Base-by-base conservation (phyloP, 1,140 invertebrate species). In the Sitophilus oryzae region DNA sequence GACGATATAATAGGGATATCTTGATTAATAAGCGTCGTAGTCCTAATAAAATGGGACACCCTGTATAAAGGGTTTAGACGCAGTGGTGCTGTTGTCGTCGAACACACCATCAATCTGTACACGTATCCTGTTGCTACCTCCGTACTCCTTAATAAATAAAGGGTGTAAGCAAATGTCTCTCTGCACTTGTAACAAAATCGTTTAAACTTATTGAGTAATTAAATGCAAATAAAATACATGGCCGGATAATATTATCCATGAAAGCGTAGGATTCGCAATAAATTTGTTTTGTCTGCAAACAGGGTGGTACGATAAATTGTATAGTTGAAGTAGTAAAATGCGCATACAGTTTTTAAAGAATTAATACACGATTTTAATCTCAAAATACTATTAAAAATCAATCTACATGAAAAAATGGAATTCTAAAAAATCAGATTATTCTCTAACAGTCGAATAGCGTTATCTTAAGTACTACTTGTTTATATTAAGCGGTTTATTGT, bases 171-270 rank as follows among this genome's bases (percentile, higher is more conserved):
- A 38, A 38, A 14, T 38, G 36, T 38, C 6, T 38, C 36, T 38
- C 6, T 34, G n/a, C n/a, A n/a, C 36, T 38, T 14, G 11, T 16
- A 38, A 16, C 36, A 38, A 38, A 38, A 38, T 14, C 18, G 36
- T 38, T 14, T n/a, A 10, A 38, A 14, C 14, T 38, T 6, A 38
- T 38, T 38, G 36, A 38, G 36, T 38, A 38, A 38, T 38, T 38
- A 38, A 38, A 38, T 38, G 36, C 18, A 38, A 4, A 38, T 38
- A 14, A 38, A 38, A n/a, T 38, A 38, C 36, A 38, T 38, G 36
- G 14, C 14, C 18, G 36, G 3, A 38, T n/a, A 38, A 38, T 38
- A 38, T 38, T 38, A 38, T 38, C 36, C 36, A 38, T 16, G 36
- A 38, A 16, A 16, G 36, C n/a, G 36, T 38, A 38, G 36, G 36